Percentiles rank a stretch among this genome's conserved stretches.
Evolutionary conservation across 1,140 invertebrate genomes (phyloP).

Genomic region (Vanessa tameamea): DNA sequence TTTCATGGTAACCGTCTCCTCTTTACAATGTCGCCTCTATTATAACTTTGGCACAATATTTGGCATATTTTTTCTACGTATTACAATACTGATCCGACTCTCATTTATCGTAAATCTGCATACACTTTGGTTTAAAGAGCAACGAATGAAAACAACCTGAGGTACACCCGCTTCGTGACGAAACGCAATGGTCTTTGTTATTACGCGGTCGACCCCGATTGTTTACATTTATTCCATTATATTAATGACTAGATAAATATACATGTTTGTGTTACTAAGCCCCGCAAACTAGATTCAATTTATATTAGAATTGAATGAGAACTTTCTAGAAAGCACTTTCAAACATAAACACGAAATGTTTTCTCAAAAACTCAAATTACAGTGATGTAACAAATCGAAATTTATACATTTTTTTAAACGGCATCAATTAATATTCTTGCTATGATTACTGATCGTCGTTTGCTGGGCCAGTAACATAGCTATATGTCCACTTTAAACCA

Average conservation of each 20-base stretch:
- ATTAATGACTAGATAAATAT: slow-evolving; percentile 30
- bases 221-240: slow-evolving; percentile 25
- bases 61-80: slow-evolving; percentile 55
- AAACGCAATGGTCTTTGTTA: background rate
- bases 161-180: background rate
- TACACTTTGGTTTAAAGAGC: slow-evolving; percentile 28
- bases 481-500: slow-evolving; percentile 25
- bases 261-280: slow-evolving; percentile 14
- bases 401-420: background rate
- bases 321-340: background rate
- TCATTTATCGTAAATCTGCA: slow-evolving; percentile 34
- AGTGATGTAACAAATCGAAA: slow-evolving; percentile 7
- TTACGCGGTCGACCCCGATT: background rate
- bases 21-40: slow-evolving; percentile 45
- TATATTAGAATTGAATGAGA: slow-evolving; percentile 6
- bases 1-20: slow-evolving; percentile 57
- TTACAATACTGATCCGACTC: slow-evolving; percentile 47
- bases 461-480: slow-evolving; percentile 10
- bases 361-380: background rate
- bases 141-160: slow-evolving; percentile 39
- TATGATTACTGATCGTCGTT: background rate
- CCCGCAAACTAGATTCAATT: slow-evolving; percentile 16
- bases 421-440: too few relatives aligned
- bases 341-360: background rate
- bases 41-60: slow-evolving; percentile 72